phyloP scores from a whole-genome alignment of 1,140 invertebrate genomes.

The Lucilia cuprina region DNA sequence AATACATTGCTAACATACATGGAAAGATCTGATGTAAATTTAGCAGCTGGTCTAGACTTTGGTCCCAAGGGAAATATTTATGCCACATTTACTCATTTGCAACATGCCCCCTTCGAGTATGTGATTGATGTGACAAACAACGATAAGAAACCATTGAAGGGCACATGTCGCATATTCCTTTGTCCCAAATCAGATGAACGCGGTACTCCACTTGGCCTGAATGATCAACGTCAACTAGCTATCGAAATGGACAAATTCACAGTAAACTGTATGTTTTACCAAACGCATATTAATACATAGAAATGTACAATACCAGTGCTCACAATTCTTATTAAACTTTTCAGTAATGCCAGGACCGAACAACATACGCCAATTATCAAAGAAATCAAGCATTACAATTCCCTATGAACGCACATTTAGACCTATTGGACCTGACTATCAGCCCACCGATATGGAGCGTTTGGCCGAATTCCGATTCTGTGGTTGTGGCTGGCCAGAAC shows the following conservation, averaged over 20 bases:
- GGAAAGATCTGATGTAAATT: slow-evolving; percentile 69
- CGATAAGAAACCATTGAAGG: slow-evolving; percentile 48
- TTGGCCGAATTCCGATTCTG: slow-evolving; percentile 64
- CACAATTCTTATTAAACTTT: neutral
- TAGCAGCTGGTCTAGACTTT: slow-evolving; percentile 70
- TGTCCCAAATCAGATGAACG: slow-evolving; percentile 68
- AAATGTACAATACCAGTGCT: too few relatives aligned
- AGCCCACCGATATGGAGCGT: slow-evolving; percentile 51
- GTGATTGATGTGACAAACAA: slow-evolving; percentile 63
- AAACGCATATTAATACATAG: neutral
- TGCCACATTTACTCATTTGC: slow-evolving; percentile 71
- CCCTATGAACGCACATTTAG: slow-evolving; percentile 72
- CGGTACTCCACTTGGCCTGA: slow-evolving; percentile 63
- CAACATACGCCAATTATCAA: slow-evolving; percentile 66
- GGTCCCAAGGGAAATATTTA: slow-evolving; percentile 65
- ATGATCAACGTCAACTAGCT: slow-evolving; percentile 66
- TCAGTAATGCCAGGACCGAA: slow-evolving; percentile 67
- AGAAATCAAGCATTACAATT: slow-evolving; percentile 71
- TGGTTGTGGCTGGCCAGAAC: slow-evolving; percentile 67
- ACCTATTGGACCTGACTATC: slow-evolving; percentile 62
- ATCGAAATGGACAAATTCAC: slow-evolving; percentile 70
- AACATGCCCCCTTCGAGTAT: slow-evolving; percentile 71
- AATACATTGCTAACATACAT: slow-evolving; percentile 68
- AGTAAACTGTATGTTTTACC: slow-evolving; percentile 62
- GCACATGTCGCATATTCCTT: slow-evolving; percentile 70